phyloP scores from a whole-genome alignment of 1,140 invertebrate genomes.

The Grapholita molesta region DNA sequence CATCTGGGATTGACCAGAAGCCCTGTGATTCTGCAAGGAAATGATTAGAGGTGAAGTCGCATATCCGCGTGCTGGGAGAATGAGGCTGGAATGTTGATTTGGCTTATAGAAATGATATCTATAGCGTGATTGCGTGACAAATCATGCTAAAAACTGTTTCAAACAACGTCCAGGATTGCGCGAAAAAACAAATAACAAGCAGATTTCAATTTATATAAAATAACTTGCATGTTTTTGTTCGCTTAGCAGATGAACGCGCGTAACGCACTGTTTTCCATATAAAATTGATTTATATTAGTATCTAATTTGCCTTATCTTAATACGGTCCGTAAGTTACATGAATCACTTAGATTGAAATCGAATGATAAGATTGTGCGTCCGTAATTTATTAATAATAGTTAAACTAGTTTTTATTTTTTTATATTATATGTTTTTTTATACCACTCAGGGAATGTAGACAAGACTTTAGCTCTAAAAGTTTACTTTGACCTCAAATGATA shows the following conservation, averaged over 20 bases:
- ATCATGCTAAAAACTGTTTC: too few relatives aligned
- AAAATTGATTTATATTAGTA: constrained; percentile 20
- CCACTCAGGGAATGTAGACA: too few relatives aligned
- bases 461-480: too few relatives aligned
- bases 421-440: too few relatives aligned
- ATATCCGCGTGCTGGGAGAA: background rate
- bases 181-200: too few relatives aligned
- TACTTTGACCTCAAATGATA: too few relatives aligned
- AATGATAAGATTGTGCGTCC: background rate
- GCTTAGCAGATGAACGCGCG: too few relatives aligned
- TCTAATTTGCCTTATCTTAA: background rate
- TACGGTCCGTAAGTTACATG: background rate
- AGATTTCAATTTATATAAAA: too few relatives aligned
- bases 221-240: too few relatives aligned
- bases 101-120: background rate
- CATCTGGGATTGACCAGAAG: background rate
- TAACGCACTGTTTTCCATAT: too few relatives aligned
- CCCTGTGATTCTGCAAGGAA: constrained; percentile 43
- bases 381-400: background rate
- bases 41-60: constrained; percentile 30
- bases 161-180: too few relatives aligned
- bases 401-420: too few relatives aligned
- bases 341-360: background rate
- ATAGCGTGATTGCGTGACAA: background rate
- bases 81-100: background rate